Conservation (phyloP, 2,888 invertebrate species). For the Crioceris asparagi region DNA sequence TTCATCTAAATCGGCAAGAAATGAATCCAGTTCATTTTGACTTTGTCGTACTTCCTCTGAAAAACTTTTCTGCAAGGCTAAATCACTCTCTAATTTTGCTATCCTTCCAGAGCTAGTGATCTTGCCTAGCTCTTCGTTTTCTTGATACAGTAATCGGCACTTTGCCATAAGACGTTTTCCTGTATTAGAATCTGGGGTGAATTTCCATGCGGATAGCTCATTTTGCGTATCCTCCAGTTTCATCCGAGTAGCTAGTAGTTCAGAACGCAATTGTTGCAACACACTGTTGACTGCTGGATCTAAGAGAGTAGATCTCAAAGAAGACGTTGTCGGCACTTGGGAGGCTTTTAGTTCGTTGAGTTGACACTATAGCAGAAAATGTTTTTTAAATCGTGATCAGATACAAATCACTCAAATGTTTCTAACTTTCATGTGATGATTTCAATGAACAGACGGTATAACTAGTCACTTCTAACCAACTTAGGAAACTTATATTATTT, state of each 20-base stretch:
- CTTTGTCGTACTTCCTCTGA: slow-evolving; percentile 94
- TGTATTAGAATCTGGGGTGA: slow-evolving; percentile 97
- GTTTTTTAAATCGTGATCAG: too few species aligned
- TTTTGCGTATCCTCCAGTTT: slow-evolving; percentile 94
- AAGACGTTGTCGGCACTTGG: slow-evolving; percentile 66
- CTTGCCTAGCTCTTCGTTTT: slow-evolving; percentile 94
- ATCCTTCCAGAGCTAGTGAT: slow-evolving; percentile 90
- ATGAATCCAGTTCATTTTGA: slow-evolving; percentile 92
- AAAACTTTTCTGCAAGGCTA: slow-evolving; percentile 89
- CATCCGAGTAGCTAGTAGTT: slow-evolving; percentile 78
- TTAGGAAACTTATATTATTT: too few species aligned
- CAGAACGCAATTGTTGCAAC: slow-evolving; percentile 81
- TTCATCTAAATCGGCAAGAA: slow-evolving; percentile 90
- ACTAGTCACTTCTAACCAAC: too few species aligned
- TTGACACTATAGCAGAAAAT: slow-evolving; percentile 59
- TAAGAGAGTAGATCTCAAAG: slow-evolving; percentile 71
- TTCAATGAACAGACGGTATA: too few species aligned
- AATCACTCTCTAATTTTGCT: slow-evolving; percentile 90
- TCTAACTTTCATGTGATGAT: too few species aligned
- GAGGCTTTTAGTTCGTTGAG: slow-evolving; percentile 86
- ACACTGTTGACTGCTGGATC: slow-evolving; percentile 95
- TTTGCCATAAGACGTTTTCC: slow-evolving; percentile 97
- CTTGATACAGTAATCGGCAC: slow-evolving; percentile 87
- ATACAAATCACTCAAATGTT: too few species aligned
- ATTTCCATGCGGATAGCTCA: slow-evolving; percentile 97